Evolutionary conservation across 1,140 invertebrate species (phyloP).

Genomic region (Drosophila pseudoananassae): DNA sequence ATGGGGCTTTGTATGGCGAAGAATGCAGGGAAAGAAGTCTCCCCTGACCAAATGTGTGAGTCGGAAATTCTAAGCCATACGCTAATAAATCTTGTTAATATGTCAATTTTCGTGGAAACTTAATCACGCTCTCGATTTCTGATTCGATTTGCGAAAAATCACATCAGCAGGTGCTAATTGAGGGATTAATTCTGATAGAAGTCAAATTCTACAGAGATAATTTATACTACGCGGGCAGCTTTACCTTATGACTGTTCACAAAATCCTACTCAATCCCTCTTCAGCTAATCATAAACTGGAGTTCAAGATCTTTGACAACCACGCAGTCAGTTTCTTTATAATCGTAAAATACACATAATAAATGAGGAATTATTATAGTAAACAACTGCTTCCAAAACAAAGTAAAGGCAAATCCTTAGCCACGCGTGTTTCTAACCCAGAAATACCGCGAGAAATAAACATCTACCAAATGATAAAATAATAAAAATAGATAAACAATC

Average conservation of each 20-base stretch:
- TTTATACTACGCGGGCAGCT: background rate
- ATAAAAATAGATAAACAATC: constrained; percentile 1
- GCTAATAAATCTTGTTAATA: constrained; percentile 77
- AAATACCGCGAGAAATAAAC: constrained; percentile 17
- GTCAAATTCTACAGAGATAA: constrained; percentile 6
- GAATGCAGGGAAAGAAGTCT: constrained; percentile 6
- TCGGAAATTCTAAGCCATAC: constrained; percentile 52
- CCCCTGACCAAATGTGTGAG: constrained; percentile 29
- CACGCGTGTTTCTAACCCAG: constrained; percentile 33
- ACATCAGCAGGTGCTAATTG: constrained; percentile 60
- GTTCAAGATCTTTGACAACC: constrained; percentile 33
- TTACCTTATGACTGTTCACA: background rate
- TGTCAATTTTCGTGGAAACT: constrained; percentile 66
- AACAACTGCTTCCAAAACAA: constrained; percentile 26
- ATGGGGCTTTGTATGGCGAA: constrained; percentile 30
- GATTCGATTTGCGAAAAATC: constrained; percentile 47
- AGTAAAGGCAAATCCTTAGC: constrained; percentile 39
- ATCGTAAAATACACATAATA: constrained; percentile 1
- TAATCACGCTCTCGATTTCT: constrained; percentile 58
- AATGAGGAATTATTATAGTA: constrained; percentile 21
- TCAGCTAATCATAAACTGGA: constrained; percentile 30
- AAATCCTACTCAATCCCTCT: constrained; percentile 16
- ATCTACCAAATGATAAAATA: constrained; percentile 3
- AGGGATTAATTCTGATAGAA: constrained; percentile 13
- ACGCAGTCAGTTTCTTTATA: constrained; percentile 3